Evolutionary conservation across 1,140 invertebrate genomes (phyloP).

Genomic region (Acromyrmex echinatior): DNA sequence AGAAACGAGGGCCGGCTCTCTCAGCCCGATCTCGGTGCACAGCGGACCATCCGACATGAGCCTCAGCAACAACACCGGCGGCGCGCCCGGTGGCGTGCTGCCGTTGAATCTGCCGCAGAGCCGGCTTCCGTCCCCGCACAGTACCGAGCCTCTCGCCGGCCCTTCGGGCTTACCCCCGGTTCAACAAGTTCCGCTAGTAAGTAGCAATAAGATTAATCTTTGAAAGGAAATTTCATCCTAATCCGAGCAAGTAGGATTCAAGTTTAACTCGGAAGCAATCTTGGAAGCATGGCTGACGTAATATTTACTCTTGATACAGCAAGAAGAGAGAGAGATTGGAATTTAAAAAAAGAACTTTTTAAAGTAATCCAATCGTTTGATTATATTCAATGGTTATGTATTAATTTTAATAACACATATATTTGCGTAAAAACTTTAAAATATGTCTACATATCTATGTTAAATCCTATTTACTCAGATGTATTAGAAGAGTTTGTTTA

Average conservation of each 20-base stretch:
- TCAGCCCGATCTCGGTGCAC: constrained; percentile 86
- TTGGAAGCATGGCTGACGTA: background rate
- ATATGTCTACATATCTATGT: constrained; percentile 6
- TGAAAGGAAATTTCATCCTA: background rate
- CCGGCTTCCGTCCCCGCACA: constrained; percentile 89
- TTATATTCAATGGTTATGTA: background rate
- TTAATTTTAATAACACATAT: background rate
- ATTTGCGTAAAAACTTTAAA: background rate
- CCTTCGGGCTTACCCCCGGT: constrained; percentile 93
- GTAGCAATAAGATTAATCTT: constrained; percentile 74
- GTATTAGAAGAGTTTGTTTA: background rate
- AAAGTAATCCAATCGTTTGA: background rate
- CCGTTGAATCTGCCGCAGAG: constrained; percentile 83
- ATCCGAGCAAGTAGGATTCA: constrained; percentile 5
- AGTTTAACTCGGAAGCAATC: no score
- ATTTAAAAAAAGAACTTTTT: background rate
- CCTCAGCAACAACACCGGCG: constrained; percentile 85
- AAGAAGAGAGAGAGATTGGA: background rate
- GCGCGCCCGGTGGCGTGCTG: constrained; percentile 75
- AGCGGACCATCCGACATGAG: constrained; percentile 88
- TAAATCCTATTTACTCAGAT: background rate
- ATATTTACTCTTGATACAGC: background rate
- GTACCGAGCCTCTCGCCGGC: constrained; percentile 90
- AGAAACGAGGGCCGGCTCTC: constrained; percentile 84
- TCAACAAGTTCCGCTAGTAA: constrained; percentile 95